A percentile compares a stretch with the other conserved stretches of the same genome.
phyloP scores from a whole-genome alignment of 2,888 invertebrate genomes.

The Cylloceria caligata region DNA sequence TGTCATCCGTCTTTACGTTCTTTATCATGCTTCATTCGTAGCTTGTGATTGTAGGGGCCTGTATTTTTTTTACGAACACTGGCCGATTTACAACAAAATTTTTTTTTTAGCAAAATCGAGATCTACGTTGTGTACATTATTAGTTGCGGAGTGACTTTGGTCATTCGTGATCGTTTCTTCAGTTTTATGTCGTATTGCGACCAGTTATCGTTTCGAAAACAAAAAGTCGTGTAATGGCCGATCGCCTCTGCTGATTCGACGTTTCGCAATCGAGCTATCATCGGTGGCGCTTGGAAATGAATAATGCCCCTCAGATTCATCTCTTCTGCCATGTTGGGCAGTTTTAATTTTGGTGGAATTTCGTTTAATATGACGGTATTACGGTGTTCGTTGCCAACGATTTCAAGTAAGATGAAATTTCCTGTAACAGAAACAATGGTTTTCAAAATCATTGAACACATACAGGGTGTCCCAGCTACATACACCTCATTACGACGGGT shows the following conservation, averaged over 20 bases:
- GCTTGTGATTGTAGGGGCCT: too few species aligned
- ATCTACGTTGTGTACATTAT: background rate
- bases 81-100: too few species aligned
- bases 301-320: constrained; percentile 23
- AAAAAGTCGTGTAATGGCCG: background rate
- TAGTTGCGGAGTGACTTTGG: background rate
- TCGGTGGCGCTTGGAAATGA: constrained; percentile 26
- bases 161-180: background rate
- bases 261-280: background rate
- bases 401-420: constrained; percentile 17
- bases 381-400: background rate
- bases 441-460: background rate
- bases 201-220: background rate
- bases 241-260: background rate
- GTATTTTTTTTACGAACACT: too few species aligned
- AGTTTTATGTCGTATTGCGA: background rate
- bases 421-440: constrained; percentile 24
- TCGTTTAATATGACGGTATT: background rate
- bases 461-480: too few species aligned
- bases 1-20: too few species aligned
- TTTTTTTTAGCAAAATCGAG: background rate
- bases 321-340: constrained; percentile 29
- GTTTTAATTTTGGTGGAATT: constrained; percentile 24
- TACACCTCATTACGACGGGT: too few species aligned
- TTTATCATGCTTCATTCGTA: too few species aligned